phyloP scores from a whole-genome alignment of 2,888 invertebrate species.

The Chymomyza caudatula region DNA sequence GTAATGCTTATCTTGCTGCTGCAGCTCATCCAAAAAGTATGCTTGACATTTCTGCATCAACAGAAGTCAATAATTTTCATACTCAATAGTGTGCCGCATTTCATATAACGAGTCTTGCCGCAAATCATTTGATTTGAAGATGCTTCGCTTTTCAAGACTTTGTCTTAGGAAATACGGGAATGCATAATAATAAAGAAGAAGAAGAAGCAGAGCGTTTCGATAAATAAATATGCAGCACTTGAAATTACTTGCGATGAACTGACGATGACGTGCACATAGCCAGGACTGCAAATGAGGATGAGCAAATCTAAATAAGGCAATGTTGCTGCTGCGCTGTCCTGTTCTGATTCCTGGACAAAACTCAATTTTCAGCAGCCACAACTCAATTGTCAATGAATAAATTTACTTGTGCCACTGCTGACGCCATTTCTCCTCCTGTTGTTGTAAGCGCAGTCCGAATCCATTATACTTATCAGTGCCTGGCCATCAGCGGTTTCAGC shows the following conservation, averaged over 20 bases:
- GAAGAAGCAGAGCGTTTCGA: slow-evolving; percentile 64
- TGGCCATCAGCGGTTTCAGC: slow-evolving; percentile 49
- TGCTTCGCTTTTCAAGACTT: too few relatives aligned
- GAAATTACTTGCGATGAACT: slow-evolving; percentile 66
- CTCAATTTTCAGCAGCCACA: slow-evolving; percentile 70
- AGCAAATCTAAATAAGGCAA: slow-evolving; percentile 34
- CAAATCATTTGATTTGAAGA: slow-evolving; percentile 34
- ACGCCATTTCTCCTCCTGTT: background rate
- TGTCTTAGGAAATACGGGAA: too few relatives aligned
- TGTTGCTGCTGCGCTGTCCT: slow-evolving; percentile 13
- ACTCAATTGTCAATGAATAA: slow-evolving; percentile 76
- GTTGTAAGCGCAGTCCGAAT: slow-evolving; percentile 50
- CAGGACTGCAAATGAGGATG: slow-evolving; percentile 11
- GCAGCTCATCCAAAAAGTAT: slow-evolving; percentile 58
- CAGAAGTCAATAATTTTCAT: background rate
- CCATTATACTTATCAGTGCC: slow-evolving; percentile 69
- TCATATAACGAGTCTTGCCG: too few relatives aligned
- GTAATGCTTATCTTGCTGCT: too few relatives aligned
- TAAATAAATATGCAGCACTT: slow-evolving; percentile 74
- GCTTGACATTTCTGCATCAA: slow-evolving; percentile 57
- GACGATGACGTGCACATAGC: slow-evolving; percentile 36
- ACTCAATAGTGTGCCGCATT: background rate
- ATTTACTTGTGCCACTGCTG: slow-evolving; percentile 45
- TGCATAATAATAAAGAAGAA: too few relatives aligned
- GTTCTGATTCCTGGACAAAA: slow-evolving; percentile 42